phyloP scores from a whole-genome alignment of 2,113 vertebrate species.

The Picathartes gymnocephalus region DNA sequence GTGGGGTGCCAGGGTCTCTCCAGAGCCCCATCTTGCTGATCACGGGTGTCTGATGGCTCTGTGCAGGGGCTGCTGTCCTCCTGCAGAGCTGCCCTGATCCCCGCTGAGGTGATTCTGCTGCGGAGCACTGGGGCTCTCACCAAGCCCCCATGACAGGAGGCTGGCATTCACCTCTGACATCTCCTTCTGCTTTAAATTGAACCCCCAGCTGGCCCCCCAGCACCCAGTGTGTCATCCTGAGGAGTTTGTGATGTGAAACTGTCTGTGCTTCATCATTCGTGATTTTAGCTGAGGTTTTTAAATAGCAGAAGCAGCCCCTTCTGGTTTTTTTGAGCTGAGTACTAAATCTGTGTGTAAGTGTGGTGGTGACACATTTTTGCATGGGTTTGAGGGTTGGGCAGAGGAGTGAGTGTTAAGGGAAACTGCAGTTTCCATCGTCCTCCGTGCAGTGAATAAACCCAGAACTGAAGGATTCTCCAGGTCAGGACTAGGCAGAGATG shows the following conservation, averaged over 20 bases:
- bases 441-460: background rate
- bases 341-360: background rate
- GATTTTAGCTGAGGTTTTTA: background rate
- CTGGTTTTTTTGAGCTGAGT: background rate
- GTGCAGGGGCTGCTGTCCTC: background rate
- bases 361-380: background rate
- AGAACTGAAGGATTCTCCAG: background rate
- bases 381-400: background rate
- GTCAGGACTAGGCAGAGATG: background rate
- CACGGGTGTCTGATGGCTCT: rapidly evolving
- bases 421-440: background rate
- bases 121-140: rapidly evolving
- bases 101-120: background rate
- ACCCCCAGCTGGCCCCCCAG: background rate
- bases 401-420: background rate
- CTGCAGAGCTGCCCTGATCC: background rate
- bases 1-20: background rate
- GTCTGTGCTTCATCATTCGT: background rate
- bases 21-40: rapidly evolving
- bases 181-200: background rate
- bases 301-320: background rate
- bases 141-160: background rate
- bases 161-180: background rate
- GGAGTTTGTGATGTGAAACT: background rate
- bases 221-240: background rate